Conservation (phyloP, 1,140 invertebrate genomes). For the Dendroctonus ponderosae region DNA sequence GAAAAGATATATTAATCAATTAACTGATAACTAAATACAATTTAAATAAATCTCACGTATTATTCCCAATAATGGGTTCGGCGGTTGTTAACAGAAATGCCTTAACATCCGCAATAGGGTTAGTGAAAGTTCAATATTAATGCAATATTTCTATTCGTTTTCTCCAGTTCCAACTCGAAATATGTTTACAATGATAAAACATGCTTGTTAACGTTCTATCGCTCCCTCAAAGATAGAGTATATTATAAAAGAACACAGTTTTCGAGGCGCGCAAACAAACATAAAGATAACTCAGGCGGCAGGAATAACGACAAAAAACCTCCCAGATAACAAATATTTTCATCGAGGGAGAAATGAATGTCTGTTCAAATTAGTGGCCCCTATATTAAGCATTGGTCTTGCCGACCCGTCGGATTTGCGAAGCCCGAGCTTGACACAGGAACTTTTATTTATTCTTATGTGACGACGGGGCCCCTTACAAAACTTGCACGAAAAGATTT, state of each 20-base stretch:
- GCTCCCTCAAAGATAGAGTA: not conserved
- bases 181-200: too few relatives aligned
- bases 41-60: too few relatives aligned
- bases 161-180: too few relatives aligned
- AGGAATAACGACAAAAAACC: conserved; percentile 10
- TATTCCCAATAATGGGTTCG: too few relatives aligned
- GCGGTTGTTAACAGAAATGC: too few relatives aligned
- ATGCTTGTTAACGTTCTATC: too few relatives aligned
- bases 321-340: conserved; percentile 28
- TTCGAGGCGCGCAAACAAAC: conserved; percentile 1
- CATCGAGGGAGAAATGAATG: conserved; percentile 29
- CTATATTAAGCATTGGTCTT: conserved; percentile 25
- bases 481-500: too few relatives aligned
- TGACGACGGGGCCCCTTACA: not conserved
- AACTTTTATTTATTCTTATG: conserved; percentile 25
- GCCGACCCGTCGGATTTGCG: conserved; percentile 19
- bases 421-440: conserved; percentile 14
- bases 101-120: too few relatives aligned
- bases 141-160: too few relatives aligned
- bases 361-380: conserved; percentile 30
- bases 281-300: conserved; percentile 23
- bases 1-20: too few relatives aligned
- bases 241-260: not conserved
- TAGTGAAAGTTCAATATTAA: too few relatives aligned
- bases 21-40: too few relatives aligned